Percentiles rank a stretch among this genome's conserved stretches.
Evolutionary conservation across 1,140 invertebrate genomes (phyloP).

Genomic region (Cydia strobilella): DNA sequence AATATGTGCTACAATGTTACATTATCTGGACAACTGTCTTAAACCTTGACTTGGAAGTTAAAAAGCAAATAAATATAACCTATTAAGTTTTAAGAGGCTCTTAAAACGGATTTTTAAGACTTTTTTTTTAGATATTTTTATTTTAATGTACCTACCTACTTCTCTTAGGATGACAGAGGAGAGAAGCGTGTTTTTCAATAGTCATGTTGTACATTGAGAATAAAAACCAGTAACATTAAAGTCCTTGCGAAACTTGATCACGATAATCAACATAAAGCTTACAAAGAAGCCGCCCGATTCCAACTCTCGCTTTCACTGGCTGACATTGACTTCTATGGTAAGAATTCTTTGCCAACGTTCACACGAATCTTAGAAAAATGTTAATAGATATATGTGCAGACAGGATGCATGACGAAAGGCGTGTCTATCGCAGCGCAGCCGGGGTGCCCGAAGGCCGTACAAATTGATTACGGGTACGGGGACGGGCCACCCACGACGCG

Average conservation of each 20-base stretch:
- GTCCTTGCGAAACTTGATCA: not conserved
- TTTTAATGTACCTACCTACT: not conserved
- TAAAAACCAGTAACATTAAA: not conserved
- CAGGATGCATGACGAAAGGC: slow-evolving; percentile 66
- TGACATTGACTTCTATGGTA: too few relatives aligned
- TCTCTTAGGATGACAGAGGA: not conserved
- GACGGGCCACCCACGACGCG: slow-evolving; percentile 61
- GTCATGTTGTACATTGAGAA: not conserved
- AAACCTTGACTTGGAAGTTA: slow-evolving; percentile 21
- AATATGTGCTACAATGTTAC: slow-evolving; percentile 24
- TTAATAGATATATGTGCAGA: slow-evolving; percentile 44
- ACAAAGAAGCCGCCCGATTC: slow-evolving; percentile 24
- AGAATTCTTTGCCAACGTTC: not conserved
- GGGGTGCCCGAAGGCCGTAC: slow-evolving; percentile 60
- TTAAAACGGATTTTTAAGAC: slow-evolving; percentile 24
- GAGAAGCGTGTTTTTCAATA: not conserved
- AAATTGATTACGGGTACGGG: slow-evolving; percentile 69
- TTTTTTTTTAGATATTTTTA: too few relatives aligned
- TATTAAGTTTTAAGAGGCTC: slow-evolving; percentile 25
- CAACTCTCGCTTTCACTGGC: slow-evolving; percentile 32
- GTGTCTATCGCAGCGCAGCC: slow-evolving; percentile 48
- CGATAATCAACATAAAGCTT: not conserved
- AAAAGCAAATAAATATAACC: slow-evolving; percentile 21
- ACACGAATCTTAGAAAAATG: slow-evolving; percentile 36
- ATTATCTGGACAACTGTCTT: slow-evolving; percentile 3